Percentiles rank a stretch among this genome's conserved stretches.
phyloP scores from a whole-genome alignment of 2,797 vertebrate genomes.

The Lycodopsis pacificus region DNA sequence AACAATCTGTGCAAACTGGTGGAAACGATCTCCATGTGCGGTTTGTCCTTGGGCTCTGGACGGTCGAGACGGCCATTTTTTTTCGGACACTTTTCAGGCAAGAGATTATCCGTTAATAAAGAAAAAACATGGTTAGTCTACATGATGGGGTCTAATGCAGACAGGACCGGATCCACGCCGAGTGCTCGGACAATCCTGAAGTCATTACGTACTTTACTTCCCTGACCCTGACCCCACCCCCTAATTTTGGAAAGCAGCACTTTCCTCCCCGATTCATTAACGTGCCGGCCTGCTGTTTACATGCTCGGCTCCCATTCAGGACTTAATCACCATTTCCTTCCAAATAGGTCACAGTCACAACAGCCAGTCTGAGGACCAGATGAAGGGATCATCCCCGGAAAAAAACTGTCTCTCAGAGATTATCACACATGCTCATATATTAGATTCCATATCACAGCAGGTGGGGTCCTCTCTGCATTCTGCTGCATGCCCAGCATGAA shows the following conservation, averaged over 20 bases:
- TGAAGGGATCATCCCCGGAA: slow-evolving; percentile 63
- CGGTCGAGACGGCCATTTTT: fast-evolving
- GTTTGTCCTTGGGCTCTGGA: neutral
- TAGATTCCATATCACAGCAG: slow-evolving; percentile 51
- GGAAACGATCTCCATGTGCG: neutral
- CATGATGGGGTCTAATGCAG: neutral
- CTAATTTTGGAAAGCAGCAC: slow-evolving; percentile 30
- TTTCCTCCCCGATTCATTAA: slow-evolving; percentile 50
- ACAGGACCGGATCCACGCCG: slow-evolving; percentile 1
- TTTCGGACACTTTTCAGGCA: neutral
- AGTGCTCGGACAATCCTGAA: slow-evolving; percentile 1
- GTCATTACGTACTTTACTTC: slow-evolving; percentile 13
- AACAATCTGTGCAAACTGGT: neutral
- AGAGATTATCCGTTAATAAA: neutral
- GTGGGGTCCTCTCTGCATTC: slow-evolving; percentile 25
- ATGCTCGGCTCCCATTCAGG: slow-evolving; percentile 53
- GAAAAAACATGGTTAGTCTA: neutral
- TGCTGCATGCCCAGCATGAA: slow-evolving; percentile 1
- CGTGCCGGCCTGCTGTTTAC: slow-evolving; percentile 52
- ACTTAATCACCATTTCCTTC: slow-evolving; percentile 73
- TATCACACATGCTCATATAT: slow-evolving; percentile 51
- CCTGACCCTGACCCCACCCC: neutral
- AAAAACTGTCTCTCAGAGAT: slow-evolving; percentile 41
- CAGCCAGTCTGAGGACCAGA: slow-evolving; percentile 48
- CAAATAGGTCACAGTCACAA: slow-evolving; percentile 75